Evolutionary conservation across 2,888 invertebrate species (phyloP), one percentile per base, ranked within the genome.

Genomic region (Noctua janthe): DNA sequence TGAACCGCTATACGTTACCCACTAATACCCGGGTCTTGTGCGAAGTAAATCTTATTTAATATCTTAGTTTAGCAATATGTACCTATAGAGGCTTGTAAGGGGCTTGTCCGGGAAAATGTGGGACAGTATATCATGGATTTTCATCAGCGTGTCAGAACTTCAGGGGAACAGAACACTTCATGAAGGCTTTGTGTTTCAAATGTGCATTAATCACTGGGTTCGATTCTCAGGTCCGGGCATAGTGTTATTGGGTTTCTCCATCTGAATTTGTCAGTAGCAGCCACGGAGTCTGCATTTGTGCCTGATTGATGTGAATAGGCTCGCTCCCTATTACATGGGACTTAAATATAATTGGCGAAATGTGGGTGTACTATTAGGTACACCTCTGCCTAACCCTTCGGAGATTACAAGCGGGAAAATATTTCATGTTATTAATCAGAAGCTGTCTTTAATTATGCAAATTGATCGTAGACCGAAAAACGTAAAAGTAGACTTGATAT

Each of bases 1-100:
- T 74, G 86, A 81, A 84, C 88, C 90, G 82, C 85, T 84, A 87
- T 88, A 81, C 71, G 73, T 92, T 91, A 86, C 67, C 75, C 43
- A 74, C 71, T 86, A 84, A 78, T 82, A 76, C 76, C 67, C 59
- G 77, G 74, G 81, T 71, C 78, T 84, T 74, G 70, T 56, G 62
- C 56, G 29, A 74, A 76, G 76, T 83, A 76, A 84, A 87, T 89
- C 87, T 90, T 88, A 83, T 90, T 88, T 88, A 87, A 88, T 69
- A 80, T 81, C 83, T 83, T 80, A 83, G 69, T 78, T 81, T 56
- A 62, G 47, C 67, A 69, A 75, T 39, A 71, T 72, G 35, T 74
- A 59, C 66, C 43, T 39, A 29, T 29, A 23, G 13, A n/a, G 64
- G 39, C 15, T 23, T 29, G 10, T n/a, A 29, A 49, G 47, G 39